Base-by-base conservation (phyloP, 2,888 invertebrate genomes). In the Pimpla rufipes region DNA sequence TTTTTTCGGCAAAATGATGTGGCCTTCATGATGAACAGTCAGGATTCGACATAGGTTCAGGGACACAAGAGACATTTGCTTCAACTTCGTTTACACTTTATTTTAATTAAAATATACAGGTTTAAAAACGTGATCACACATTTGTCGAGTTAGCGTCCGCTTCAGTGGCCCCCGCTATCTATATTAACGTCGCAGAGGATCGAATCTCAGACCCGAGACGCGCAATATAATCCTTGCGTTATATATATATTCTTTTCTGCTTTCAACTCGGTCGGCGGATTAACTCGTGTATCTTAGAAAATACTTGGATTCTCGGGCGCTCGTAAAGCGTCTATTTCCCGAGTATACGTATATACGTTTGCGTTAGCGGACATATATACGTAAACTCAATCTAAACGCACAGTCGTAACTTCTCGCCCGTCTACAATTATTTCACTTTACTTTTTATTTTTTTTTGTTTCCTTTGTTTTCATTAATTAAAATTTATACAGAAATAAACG, bases 61-160 rank as follows among this genome's bases (percentile, higher is more conserved):
- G 55, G 21, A 55, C 1, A 59, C 11, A 59, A 59, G n/a, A 37
- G n/a, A 37, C 59, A 67, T 68, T 40, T 81, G 66, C 84, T 59
- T 59, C n/a, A 37, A 62, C 62, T 62, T 40, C 87, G 86, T 87
- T 88, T 79, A 86, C 84, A 62, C 42, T 91, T 90, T 89, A 88
- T 91, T 91, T 91, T 92, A 90, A 92, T 92, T 92, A 92, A 92
- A 93, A 92, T 92, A 92, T 92, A 92, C 92, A 92, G 80, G 89
- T 86, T 90, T 91, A 89, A 87, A 91, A 90, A 90, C 88, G 88
- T 87, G 87, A 91, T 91, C 91, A 90, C 90, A 91, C 90, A 89
- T 90, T 90, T 90, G 88, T 91, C 89, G 86, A 89, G 85, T 86
- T 87, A 67, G 62, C 76, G 71, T 83, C 59, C 66, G 83, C 70